Evolutionary conservation across 1,140 invertebrate genomes (phyloP).

Genomic region (Lasaia peninsularis): DNA sequence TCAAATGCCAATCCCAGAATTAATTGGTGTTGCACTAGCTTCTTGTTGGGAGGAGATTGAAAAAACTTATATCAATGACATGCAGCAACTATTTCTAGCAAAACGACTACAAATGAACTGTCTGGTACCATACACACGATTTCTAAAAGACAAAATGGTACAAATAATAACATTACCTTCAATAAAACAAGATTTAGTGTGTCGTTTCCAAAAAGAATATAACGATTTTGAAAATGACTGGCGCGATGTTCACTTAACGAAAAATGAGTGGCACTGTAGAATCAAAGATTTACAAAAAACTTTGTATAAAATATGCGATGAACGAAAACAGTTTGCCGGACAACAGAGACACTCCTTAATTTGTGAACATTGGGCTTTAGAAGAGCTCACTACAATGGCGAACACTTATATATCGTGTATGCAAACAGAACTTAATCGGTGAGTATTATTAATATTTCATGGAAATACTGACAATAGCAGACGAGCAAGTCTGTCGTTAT

Average conservation of each 20-base stretch:
- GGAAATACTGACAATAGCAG: no score
- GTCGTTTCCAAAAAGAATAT: slow-evolving; percentile 76
- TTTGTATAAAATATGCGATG: slow-evolving; percentile 76
- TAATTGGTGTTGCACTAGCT: slow-evolving; percentile 61
- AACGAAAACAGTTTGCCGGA: slow-evolving; percentile 72
- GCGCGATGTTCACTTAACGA: slow-evolving; percentile 67
- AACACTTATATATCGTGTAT: slow-evolving; percentile 77
- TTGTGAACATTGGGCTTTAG: slow-evolving; percentile 72
- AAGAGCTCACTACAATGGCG: slow-evolving; percentile 69
- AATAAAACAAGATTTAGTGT: slow-evolving; percentile 74
- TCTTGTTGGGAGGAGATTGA: slow-evolving; percentile 78
- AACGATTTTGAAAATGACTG: slow-evolving; percentile 78
- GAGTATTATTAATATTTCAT: not conserved
- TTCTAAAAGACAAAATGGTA: slow-evolving; percentile 71
- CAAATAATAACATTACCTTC: slow-evolving; percentile 77
- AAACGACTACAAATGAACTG: slow-evolving; percentile 73
- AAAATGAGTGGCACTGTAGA: slow-evolving; percentile 71
- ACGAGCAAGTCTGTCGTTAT: no score
- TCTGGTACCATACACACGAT: slow-evolving; percentile 74
- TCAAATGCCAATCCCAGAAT: slow-evolving; percentile 57
- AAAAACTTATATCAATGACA: slow-evolving; percentile 72
- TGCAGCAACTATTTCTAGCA: slow-evolving; percentile 76
- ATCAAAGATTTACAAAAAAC: slow-evolving; percentile 56
- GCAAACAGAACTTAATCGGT: slow-evolving; percentile 79
- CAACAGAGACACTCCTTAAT: slow-evolving; percentile 70